A percentile compares a stretch with the other conserved stretches of the same genome.
These are phyloP conservation scores for Sepiola atlantica DNA, from an alignment of 2,888 invertebrate genomes.

Conservation along the genomic window DNA sequence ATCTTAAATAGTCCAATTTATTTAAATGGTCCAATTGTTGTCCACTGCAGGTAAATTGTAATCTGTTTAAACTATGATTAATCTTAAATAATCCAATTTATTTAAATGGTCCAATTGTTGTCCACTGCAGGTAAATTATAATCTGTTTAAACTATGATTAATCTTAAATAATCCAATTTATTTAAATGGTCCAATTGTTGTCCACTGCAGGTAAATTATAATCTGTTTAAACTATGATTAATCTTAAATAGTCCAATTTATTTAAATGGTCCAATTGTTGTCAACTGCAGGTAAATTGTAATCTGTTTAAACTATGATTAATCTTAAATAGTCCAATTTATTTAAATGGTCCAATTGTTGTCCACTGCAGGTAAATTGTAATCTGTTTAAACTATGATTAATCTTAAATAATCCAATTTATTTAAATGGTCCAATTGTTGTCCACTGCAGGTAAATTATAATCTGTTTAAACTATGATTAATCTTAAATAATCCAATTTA, in stretches of 20 bases:
- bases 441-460: slow-evolving; percentile 87
- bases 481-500: too few species aligned
- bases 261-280: slow-evolving; percentile 88
- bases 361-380: slow-evolving; percentile 87
- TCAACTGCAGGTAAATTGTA: slow-evolving; percentile 87
- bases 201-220: slow-evolving; percentile 87
- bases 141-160: neutral
- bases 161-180: too few species aligned
- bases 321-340: too few species aligned
- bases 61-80: neutral
- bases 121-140: slow-evolving; percentile 87
- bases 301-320: neutral
- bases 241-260: too few species aligned
- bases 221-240: neutral
- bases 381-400: neutral
- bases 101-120: slow-evolving; percentile 88
- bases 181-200: slow-evolving; percentile 88
- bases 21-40: slow-evolving; percentile 88
- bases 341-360: slow-evolving; percentile 88
- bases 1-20: too few species aligned
- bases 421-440: slow-evolving; percentile 88
- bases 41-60: slow-evolving; percentile 87
- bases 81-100: too few species aligned
- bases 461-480: neutral
- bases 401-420: too few species aligned